These are phyloP conservation scores for Chalcis sispes DNA, from an alignment of 2,888 invertebrate genomes.

Conservation along the genomic window DNA sequence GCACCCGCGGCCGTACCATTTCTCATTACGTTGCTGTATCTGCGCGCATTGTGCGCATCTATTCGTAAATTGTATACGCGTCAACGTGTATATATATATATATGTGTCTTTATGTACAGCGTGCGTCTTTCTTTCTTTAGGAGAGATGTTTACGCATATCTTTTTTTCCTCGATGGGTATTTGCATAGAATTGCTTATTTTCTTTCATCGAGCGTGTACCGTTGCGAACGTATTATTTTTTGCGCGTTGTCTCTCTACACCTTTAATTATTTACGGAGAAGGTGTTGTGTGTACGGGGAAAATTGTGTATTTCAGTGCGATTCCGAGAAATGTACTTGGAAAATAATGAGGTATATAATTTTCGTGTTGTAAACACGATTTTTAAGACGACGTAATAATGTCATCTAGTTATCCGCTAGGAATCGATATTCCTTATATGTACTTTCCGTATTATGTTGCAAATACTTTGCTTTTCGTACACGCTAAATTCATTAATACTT, in stretches of 20 bases:
- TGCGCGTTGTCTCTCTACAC: constrained; percentile 15
- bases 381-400: constrained; percentile 35
- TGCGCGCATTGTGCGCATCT: constrained; percentile 23
- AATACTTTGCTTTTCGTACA: constrained; percentile 28
- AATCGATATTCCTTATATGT: constrained; percentile 45
- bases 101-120: neutral
- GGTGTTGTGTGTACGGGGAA: constrained; percentile 4
- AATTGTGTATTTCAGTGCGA: constrained; percentile 39
- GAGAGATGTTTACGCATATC: neutral
- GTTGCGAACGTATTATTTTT: constrained; percentile 47
- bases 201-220: constrained; percentile 37
- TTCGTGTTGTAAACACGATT: constrained; percentile 30
- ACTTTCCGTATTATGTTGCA: constrained; percentile 26
- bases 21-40: constrained; percentile 42
- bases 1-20: constrained; percentile 25
- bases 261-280: constrained; percentile 55
- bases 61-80: constrained; percentile 12
- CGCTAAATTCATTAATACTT: constrained; percentile 31
- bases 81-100: neutral
- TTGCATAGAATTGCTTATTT: constrained; percentile 57
- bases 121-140: neutral
- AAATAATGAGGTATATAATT: constrained; percentile 51
- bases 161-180: constrained; percentile 26
- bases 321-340: constrained; percentile 28
- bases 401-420: constrained; percentile 33